phyloP scores from a whole-genome alignment of 1,140 invertebrate species.

The Berghia stephanieae region DNA sequence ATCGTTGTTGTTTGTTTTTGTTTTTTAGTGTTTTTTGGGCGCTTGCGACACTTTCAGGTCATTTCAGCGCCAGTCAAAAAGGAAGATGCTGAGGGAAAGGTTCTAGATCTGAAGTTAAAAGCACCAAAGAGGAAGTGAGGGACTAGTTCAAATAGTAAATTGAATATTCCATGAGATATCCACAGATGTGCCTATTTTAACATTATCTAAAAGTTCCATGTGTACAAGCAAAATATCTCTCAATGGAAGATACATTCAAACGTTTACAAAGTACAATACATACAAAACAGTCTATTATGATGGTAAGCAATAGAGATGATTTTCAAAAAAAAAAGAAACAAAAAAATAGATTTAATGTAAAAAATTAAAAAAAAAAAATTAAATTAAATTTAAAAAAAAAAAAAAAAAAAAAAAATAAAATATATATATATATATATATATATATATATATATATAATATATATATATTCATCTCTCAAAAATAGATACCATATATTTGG shows the following conservation, averaged over 20 bases:
- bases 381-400: not conserved
- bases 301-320: not conserved
- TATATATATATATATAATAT: conserved; percentile 13
- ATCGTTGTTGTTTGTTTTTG: too few species aligned
- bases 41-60: too few species aligned
- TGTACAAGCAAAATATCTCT: not conserved
- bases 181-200: too few species aligned
- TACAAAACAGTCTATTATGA: not conserved
- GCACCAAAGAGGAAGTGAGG: too few species aligned
- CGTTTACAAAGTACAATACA: conserved; percentile 9
- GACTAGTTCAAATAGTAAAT: too few species aligned
- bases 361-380: not conserved
- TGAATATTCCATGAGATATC: too few species aligned
- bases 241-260: not conserved
- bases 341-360: not conserved
- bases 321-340: not conserved
- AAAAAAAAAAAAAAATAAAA: conserved; percentile 16
- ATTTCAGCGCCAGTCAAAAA: too few species aligned
- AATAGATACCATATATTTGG: not conserved
- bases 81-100: too few species aligned
- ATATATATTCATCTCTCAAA: not conserved
- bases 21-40: too few species aligned
- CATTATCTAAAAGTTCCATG: too few species aligned
- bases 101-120: not conserved
- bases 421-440: conserved; percentile 10